Conservation (phyloP, 2,113 vertebrate species). For the Psephotus haematonotus region DNA sequence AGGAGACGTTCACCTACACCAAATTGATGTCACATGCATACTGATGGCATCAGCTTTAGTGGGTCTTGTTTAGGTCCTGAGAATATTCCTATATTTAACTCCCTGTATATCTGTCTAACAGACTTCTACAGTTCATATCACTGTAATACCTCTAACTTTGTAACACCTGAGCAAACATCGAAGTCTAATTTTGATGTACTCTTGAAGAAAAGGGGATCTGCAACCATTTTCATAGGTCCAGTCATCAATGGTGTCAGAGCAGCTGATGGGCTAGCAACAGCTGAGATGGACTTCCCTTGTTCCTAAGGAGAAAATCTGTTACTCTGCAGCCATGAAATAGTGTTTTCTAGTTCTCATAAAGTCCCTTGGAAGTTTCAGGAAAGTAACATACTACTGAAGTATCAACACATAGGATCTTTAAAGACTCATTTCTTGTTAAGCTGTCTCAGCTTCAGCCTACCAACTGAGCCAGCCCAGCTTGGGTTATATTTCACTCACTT, state of each 20-base stretch:
- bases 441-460: conserved; percentile 40
- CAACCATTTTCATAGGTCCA: neutral
- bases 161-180: neutral
- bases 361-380: neutral
- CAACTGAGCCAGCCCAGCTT: neutral
- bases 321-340: neutral
- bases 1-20: neutral
- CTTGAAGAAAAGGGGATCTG: neutral
- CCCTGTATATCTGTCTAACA: neutral
- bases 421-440: conserved; percentile 47
- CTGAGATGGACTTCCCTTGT: neutral
- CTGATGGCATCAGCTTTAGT: neutral
- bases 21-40: neutral
- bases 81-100: neutral
- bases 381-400: neutral
- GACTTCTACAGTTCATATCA: neutral
- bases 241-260: neutral
- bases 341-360: neutral
- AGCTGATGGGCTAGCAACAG: neutral
- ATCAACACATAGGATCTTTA: conserved; percentile 12
- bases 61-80: neutral
- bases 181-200: neutral
- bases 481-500: conserved; percentile 59
- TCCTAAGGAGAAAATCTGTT: neutral
- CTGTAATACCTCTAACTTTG: neutral